Base-by-base conservation (phyloP, 2,888 invertebrate genomes). In the Apodemia duryi region DNA sequence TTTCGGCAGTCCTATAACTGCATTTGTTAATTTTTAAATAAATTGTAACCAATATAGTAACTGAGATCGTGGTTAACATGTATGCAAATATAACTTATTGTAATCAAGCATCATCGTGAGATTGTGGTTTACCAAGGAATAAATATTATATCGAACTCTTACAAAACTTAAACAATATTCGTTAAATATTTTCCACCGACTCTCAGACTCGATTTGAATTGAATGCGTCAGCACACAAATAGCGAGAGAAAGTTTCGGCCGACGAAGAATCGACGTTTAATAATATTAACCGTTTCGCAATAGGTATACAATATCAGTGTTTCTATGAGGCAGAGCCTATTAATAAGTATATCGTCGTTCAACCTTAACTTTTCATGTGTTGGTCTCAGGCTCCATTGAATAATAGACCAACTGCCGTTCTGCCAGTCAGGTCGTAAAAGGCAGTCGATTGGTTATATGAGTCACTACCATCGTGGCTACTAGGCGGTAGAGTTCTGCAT, bases 231-330 rank as follows among this genome's bases (percentile, higher is more conserved):
- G 60, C 32, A 35, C 35, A 60, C 60, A 60, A 60, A 60, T 35
- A 60, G n/a, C 60, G n/a, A 35, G 60, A 60, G 60, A 60, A 60
- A 60, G 60, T 60, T 60, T 51, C 7, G 60, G 6, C 35, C 35
- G 60, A 6, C 60, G 60, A 35, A 60, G 60, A 60, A 60, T 60
- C 60, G 60, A n/a, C 60, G 60, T 60, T 60, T 60, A 60, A 60
- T 60, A 29, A 60, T 60, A 60, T 60, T 60, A 60, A 60, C 6
- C 32, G 35, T 60, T 60, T 60, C 57, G 57, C 57, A 60, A 60
- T 60, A 13, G 57, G 32, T 35, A 60, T 60, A 32, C 57, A 60
- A 60, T 60, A 60, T 60, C 32, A 35, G 57, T 13, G 29, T 60
- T 60, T 60, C 57, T 60, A 51, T 51, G 49, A 21, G 49, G 21